phyloP scores from a whole-genome alignment of 2,797 vertebrate genomes.

The Sandelia bainsii region DNA sequence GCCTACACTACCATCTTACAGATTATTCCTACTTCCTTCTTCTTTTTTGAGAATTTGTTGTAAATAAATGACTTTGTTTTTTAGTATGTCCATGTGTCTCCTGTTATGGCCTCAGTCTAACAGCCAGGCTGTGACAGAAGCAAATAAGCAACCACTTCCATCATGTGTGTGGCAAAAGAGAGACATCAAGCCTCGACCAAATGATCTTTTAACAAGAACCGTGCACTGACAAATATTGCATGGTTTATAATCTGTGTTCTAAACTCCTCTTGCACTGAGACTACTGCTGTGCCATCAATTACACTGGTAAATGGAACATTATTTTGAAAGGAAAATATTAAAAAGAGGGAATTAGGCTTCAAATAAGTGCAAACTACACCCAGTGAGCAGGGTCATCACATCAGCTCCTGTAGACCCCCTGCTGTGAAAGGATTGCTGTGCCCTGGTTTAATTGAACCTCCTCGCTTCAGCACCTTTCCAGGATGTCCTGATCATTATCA shows the following conservation, averaged over 20 bases:
- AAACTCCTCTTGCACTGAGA: not conserved
- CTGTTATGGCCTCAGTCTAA: too few species aligned
- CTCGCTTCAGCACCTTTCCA: constrained; percentile 1
- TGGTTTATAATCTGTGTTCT: not conserved
- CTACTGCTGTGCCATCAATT: not conserved
- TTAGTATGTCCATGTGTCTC: too few species aligned
- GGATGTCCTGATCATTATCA: constrained; percentile 4
- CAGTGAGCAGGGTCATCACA: not conserved
- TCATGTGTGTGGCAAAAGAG: not conserved
- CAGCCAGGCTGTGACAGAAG: too few species aligned
- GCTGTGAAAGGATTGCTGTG: constrained; percentile 2
- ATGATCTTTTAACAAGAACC: not conserved
- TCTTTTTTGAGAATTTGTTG: too few species aligned
- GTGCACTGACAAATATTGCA: not conserved
- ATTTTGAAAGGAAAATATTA: not conserved
- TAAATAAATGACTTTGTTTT: too few species aligned
- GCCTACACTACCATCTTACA: too few species aligned
- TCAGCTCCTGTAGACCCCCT: not conserved
- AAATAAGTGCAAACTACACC: not conserved
- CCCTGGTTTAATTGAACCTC: constrained; percentile 21
- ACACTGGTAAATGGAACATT: not conserved
- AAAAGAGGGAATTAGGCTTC: not conserved
- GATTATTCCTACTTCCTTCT: too few species aligned
- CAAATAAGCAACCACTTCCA: too few species aligned
- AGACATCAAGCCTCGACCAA: constrained; percentile 4